Conservation (phyloP, 2,113 vertebrate species). For the Apus apus region DNA sequence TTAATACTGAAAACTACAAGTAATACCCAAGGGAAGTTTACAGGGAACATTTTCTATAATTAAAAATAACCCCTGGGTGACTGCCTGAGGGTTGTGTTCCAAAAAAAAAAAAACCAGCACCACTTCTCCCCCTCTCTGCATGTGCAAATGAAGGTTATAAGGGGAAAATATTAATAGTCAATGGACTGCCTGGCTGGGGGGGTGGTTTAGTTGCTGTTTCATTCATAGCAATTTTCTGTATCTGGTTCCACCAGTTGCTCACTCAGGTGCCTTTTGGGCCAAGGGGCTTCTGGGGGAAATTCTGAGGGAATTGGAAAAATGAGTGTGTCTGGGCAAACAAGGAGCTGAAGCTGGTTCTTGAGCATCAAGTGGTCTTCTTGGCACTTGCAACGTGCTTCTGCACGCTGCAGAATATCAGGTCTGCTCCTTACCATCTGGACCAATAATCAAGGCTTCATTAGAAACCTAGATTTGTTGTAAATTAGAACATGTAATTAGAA, state of each 20-base stretch:
- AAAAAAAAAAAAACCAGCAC: too few relatives aligned
- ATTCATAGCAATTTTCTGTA: not conserved
- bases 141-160: not conserved
- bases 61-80: not conserved
- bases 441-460: constrained; percentile 48
- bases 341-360: not conserved
- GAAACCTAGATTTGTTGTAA: constrained; percentile 43
- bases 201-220: not conserved
- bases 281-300: not conserved
- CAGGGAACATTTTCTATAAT: not conserved
- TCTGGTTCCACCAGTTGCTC: not conserved
- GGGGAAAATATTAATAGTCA: not conserved
- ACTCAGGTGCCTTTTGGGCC: not conserved
- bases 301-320: not conserved
- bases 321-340: not conserved
- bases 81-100: not conserved
- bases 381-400: not conserved
- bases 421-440: constrained; percentile 31
- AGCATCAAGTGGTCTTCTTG: not conserved
- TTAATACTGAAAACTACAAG: not conserved
- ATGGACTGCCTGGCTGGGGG: not conserved
- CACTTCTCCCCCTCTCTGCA: not conserved
- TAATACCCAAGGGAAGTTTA: not conserved
- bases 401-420: not conserved
- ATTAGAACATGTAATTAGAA: constrained; percentile 65